Conservation (phyloP, 2,888 invertebrate species). For the Brachylomia viminalis region DNA sequence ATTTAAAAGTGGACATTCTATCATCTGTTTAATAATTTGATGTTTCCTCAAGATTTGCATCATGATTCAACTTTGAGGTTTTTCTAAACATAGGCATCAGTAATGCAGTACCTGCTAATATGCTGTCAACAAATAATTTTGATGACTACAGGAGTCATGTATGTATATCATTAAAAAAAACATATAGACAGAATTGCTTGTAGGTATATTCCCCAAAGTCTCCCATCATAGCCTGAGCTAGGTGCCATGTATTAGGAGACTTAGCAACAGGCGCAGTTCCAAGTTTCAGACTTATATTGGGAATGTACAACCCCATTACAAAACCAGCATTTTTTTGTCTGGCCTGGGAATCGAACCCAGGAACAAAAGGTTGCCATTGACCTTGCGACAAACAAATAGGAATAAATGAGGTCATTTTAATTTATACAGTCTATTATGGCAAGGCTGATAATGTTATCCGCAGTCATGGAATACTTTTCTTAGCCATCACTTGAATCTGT, state of each 20-base stretch:
- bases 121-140: neutral
- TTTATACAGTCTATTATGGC: conserved; percentile 7
- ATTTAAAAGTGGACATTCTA: conserved; percentile 5
- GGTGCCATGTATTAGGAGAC: neutral
- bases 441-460: conserved; percentile 23
- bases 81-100: neutral
- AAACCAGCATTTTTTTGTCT: neutral
- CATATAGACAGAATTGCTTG: neutral
- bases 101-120: neutral
- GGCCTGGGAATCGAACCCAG: neutral
- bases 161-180: neutral
- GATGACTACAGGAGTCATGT: neutral
- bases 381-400: neutral
- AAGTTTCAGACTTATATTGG: neutral
- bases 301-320: neutral
- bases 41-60: neutral
- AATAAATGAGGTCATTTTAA: conserved; percentile 22
- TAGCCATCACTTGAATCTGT: conserved; percentile 14
- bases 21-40: neutral
- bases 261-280: neutral
- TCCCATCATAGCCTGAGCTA: neutral
- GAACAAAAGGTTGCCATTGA: neutral
- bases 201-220: neutral
- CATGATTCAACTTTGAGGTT: neutral
- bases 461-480: conserved; percentile 19